A percentile compares a stretch with the other conserved stretches of the same genome.
These are phyloP conservation scores for Tachina lurida DNA, from an alignment of 2,888 invertebrate genomes.

Conservation along the genomic window DNA sequence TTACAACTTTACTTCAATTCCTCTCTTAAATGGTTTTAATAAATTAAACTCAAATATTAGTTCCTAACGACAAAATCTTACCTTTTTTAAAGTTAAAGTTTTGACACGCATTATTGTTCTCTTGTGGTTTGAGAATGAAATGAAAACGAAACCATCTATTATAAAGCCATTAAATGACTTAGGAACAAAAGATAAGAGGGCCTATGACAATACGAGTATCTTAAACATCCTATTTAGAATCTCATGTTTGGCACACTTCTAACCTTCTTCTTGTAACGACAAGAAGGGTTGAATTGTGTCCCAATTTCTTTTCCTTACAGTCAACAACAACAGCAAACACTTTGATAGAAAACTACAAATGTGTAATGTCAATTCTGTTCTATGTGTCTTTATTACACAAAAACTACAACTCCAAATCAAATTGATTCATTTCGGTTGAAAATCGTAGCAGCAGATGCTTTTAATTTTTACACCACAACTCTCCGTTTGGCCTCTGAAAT, in stretches of 20 bases:
- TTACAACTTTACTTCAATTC: neutral
- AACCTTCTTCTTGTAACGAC: conserved; percentile 1
- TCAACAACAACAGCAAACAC: conserved; percentile 18
- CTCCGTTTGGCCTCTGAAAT: conserved; percentile 12
- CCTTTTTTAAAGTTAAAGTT: conserved; percentile 25
- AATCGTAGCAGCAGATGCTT: conserved; percentile 77
- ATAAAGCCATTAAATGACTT: conserved; percentile 38
- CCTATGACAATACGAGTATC: conserved; percentile 51
- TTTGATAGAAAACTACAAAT: conserved; percentile 47
- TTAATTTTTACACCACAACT: conserved; percentile 49
- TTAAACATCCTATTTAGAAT: conserved; percentile 31
- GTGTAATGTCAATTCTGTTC: conserved; percentile 54
- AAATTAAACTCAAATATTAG: conserved; percentile 8
- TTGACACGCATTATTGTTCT: conserved; percentile 46
- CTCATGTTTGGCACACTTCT: conserved; percentile 68
- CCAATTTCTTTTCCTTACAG: conserved; percentile 21
- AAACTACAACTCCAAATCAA: conserved; percentile 72
- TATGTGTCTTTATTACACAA: conserved; percentile 50
- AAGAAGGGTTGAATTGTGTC: conserved; percentile 64
- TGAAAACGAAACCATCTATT: conserved; percentile 45
- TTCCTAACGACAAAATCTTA: neutral
- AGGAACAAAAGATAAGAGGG: conserved; percentile 41
- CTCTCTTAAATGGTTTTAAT: neutral
- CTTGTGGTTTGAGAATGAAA: conserved; percentile 37
- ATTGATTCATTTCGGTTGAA: conserved; percentile 77